A percentile compares a stretch with the other conserved stretches of the same genome.
These are phyloP conservation scores for Ladona fulva DNA, from an alignment of 1,140 invertebrate species.

Conservation along the genomic window DNA sequence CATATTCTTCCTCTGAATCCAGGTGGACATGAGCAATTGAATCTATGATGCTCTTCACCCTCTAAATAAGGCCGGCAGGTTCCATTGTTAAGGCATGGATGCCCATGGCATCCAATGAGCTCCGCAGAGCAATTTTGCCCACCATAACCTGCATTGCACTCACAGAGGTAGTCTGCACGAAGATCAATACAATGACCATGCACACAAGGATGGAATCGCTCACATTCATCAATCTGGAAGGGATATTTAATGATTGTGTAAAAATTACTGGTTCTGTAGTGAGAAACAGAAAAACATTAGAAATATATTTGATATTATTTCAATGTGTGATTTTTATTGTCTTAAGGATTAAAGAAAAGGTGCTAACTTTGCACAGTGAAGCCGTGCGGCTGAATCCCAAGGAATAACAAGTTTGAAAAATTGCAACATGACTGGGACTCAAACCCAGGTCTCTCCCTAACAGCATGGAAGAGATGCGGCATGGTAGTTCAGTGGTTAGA, in stretches of 20 bases:
- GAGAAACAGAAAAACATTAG: background rate
- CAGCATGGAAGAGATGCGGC: too few relatives aligned
- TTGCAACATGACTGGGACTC: too few relatives aligned
- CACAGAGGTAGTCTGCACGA: constrained; percentile 69
- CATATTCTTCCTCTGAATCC: constrained; percentile 72
- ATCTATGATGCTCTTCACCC: constrained; percentile 65
- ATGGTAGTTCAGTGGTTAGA: too few relatives aligned
- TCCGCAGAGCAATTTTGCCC: constrained; percentile 87
- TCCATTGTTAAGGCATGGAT: constrained; percentile 69
- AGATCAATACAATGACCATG: constrained; percentile 70
- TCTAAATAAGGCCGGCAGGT: constrained; percentile 71
- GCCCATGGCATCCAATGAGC: constrained; percentile 54
- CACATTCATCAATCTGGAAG: constrained; percentile 65
- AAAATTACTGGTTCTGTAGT: background rate
- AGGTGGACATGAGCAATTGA: constrained; percentile 74
- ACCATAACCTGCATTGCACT: constrained; percentile 68
- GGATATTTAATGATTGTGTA: background rate
- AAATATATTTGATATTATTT: background rate
- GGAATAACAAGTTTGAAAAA: too few relatives aligned
- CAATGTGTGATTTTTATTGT: too few relatives aligned
- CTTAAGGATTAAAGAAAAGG: too few relatives aligned
- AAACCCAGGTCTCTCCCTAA: too few relatives aligned
- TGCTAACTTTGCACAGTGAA: too few relatives aligned
- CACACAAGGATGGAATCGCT: constrained; percentile 58
- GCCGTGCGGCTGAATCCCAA: too few relatives aligned